Conservation (phyloP, 1,140 invertebrate species). For the Ips typographus region DNA sequence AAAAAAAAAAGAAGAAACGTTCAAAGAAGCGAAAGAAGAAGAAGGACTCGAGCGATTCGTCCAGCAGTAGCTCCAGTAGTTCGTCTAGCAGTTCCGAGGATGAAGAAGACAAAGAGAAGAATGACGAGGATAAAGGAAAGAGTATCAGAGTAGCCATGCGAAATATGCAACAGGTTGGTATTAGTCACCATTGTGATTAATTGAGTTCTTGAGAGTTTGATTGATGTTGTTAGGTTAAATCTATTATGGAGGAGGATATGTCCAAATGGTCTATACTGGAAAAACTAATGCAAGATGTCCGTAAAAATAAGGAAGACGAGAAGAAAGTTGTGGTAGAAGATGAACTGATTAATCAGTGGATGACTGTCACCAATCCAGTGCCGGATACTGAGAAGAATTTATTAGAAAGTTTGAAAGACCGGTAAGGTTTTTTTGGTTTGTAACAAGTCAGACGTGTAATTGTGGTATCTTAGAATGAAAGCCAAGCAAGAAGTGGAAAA, state of each 20-base stretch:
- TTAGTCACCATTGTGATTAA: background rate
- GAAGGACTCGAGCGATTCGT: conserved; percentile 47
- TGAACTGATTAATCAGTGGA: conserved; percentile 61
- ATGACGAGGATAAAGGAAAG: conserved; percentile 58
- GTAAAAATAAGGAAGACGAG: conserved; percentile 45
- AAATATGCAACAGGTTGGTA: conserved; percentile 56
- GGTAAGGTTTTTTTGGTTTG: background rate
- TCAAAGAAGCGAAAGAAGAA: conserved; percentile 53
- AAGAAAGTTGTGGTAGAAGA: conserved; percentile 52
- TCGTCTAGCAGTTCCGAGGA: conserved; percentile 56
- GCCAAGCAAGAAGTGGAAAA: conserved; percentile 53
- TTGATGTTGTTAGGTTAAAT: conserved; percentile 33
- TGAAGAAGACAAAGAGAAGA: conserved; percentile 51
- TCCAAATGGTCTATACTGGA: conserved; percentile 49
- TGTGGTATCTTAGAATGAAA: conserved; percentile 45
- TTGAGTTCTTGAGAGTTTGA: conserved; percentile 4
- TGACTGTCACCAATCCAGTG: conserved; percentile 58
- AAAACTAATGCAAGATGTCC: conserved; percentile 54
- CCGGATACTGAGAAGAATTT: conserved; percentile 59
- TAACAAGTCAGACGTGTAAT: conserved; percentile 46
- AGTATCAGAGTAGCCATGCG: conserved; percentile 70
- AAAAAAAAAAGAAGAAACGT: conserved; percentile 51
- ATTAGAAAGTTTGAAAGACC: conserved; percentile 60
- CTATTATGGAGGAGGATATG: conserved; percentile 56
- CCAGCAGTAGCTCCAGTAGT: conserved; percentile 52